Base-by-base conservation (phyloP, 2,797 vertebrate genomes). In the Buphagus erythrorhynchus region DNA sequence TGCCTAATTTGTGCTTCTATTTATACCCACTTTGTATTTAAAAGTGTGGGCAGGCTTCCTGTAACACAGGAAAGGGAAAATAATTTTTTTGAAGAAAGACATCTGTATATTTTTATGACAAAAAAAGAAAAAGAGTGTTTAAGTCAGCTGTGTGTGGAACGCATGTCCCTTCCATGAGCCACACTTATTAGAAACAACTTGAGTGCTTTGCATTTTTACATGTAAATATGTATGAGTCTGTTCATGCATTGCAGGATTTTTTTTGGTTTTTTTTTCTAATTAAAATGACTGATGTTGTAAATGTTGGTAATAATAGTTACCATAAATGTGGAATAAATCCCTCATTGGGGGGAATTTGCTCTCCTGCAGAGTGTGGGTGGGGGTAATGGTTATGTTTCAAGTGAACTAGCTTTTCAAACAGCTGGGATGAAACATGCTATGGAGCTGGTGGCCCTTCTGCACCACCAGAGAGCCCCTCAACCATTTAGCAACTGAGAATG, bases 21-120 rank as follows among this genome's bases (percentile, higher is more conserved):
- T 97, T 98, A 97, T 98, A 97, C 90, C 71, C 77, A 91, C 94
- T 98, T 98, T 97, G 94, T 97, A 90, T 98, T 98, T 97, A 89
- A 96, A 98, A 93, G 63, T 97, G 97, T 96, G 96, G 97, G 96
- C 87, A 97, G 94, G 80, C 94, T 98, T 98, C 94, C 97, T 97
- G 96, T 97, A 97, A 97, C 91, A 94, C 91, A 80, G 93, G 97
- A 97, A 97, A 97, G 63, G 88, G 69, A 97, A 92, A 92, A 92
- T 90, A 61, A 57, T 72, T 93, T 92, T 82, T 95, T 90, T 88
- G 35, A 94, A 92, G 94, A 80, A 91, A 83, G 88, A 96, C 94
- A 96, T 96, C 95, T 97, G 90, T 96, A 94, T 94, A 65, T 95
- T 97, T 97, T 97, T 95, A 95, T 94, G 94, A 61, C 78, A 59